Percentiles rank a stretch among this genome's conserved stretches.
Conservation (phyloP, 2,113 vertebrate species). For the Hippocampus mohnikei region DNA sequence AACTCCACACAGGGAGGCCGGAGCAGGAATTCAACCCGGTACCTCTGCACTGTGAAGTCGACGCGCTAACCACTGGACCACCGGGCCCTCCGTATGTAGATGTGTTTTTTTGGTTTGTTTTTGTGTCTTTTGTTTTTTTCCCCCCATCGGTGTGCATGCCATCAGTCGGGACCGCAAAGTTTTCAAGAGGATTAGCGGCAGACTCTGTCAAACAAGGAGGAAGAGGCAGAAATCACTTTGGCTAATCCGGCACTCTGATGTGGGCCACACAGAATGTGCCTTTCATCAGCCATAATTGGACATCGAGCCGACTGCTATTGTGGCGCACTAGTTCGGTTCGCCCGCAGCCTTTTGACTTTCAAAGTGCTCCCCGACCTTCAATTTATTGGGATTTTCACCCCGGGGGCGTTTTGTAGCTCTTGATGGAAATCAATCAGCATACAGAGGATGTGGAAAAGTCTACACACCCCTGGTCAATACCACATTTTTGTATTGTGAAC, state of each 20-base stretch:
- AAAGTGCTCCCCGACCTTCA: slow-evolving; percentile 29
- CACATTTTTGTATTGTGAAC: background rate
- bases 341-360: slow-evolving; percentile 57
- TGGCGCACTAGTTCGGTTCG: slow-evolving; percentile 43
- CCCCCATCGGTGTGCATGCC: background rate
- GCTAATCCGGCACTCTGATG: slow-evolving; percentile 71
- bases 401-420: background rate
- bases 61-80: no score
- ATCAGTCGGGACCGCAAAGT: slow-evolving; percentile 43
- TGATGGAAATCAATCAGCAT: background rate
- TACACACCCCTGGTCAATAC: background rate
- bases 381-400: background rate
- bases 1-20: no score
- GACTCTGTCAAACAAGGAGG: slow-evolving; percentile 61
- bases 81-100: no score
- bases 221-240: slow-evolving; percentile 62
- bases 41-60: no score
- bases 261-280: slow-evolving; percentile 64
- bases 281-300: slow-evolving; percentile 75
- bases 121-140: no score
- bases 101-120: no score
- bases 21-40: no score
- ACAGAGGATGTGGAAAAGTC: background rate
- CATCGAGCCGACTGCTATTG: slow-evolving; percentile 54
- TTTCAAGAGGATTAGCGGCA: slow-evolving; percentile 65